Conservation (phyloP, 2,113 vertebrate genomes). For the Oophaga pumilio region DNA sequence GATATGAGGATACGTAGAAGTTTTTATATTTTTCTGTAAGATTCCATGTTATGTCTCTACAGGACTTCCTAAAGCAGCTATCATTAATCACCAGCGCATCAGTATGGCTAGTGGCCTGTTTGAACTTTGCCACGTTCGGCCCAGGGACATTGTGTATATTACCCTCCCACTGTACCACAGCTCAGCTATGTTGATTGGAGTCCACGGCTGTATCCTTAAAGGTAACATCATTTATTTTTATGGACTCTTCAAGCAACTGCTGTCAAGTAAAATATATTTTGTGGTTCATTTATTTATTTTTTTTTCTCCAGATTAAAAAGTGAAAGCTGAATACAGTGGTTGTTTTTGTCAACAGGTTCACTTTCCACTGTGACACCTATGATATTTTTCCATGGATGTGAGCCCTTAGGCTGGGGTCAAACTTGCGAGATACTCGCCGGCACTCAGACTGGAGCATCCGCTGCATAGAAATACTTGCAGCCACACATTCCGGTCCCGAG, state of each 20-base stretch:
- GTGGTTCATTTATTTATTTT: background rate
- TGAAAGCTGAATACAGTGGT: background rate
- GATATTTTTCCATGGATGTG: background rate
- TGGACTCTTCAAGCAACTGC: background rate
- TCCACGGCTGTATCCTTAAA: constrained; percentile 74
- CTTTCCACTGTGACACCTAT: background rate
- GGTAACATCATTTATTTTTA: constrained; percentile 63
- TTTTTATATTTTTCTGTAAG: background rate
- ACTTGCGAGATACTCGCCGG: too few species aligned
- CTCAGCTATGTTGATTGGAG: constrained; percentile 77
- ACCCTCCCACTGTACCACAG: constrained; percentile 85
- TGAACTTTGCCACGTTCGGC: constrained; percentile 60
- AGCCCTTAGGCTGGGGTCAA: too few species aligned
- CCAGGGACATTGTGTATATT: constrained; percentile 74
- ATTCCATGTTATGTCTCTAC: constrained; percentile 42
- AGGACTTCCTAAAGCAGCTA: constrained; percentile 87
- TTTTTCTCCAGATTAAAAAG: background rate
- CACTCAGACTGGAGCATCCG: too few species aligned
- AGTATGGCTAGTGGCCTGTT: constrained; percentile 65
- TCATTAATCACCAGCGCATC: constrained; percentile 76
- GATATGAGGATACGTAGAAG: background rate
- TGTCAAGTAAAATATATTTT: background rate
- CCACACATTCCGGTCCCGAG: too few species aligned
- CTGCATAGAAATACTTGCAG: too few species aligned
- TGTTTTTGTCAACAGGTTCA: background rate